Percentiles rank a stretch among this genome's conserved stretches.
Evolutionary conservation across 2,113 vertebrate genomes (phyloP).

Genomic region (Pterophyllum scalare): DNA sequence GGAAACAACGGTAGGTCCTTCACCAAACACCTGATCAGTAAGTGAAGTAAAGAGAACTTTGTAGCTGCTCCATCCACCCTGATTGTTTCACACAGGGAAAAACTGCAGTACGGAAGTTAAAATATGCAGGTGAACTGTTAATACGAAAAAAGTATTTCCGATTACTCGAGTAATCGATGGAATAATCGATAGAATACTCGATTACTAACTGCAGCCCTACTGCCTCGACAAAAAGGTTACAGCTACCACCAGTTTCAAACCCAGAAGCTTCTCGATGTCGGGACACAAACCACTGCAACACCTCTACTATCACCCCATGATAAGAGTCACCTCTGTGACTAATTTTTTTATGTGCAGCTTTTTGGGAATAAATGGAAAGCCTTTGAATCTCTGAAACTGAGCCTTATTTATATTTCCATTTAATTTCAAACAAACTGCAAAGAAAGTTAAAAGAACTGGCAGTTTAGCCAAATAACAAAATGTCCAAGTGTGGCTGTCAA

Average conservation of each 20-base stretch:
- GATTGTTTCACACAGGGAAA: too few species aligned
- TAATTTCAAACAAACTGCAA: neutral
- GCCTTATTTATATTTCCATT: neutral
- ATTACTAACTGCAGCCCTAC: too few species aligned
- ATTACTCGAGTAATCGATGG: too few species aligned
- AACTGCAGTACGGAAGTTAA: too few species aligned
- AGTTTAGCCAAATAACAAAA: constrained; percentile 17
- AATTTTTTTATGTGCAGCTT: neutral
- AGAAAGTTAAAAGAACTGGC: neutral
- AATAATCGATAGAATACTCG: too few species aligned
- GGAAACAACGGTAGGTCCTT: too few species aligned
- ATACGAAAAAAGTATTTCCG: too few species aligned
- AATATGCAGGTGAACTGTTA: too few species aligned
- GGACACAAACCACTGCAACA: neutral
- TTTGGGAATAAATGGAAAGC: neutral
- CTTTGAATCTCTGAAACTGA: neutral
- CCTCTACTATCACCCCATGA: neutral
- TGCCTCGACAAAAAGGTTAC: neutral
- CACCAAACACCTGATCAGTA: too few species aligned
- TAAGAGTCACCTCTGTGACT: neutral
- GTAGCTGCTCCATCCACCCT: too few species aligned
- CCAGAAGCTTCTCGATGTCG: neutral
- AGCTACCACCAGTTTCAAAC: neutral
- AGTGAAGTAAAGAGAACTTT: too few species aligned
- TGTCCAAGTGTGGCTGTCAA: constrained; percentile 34